Conservation (phyloP, 2,113 vertebrate species). For the Scalopus aquaticus region DNA sequence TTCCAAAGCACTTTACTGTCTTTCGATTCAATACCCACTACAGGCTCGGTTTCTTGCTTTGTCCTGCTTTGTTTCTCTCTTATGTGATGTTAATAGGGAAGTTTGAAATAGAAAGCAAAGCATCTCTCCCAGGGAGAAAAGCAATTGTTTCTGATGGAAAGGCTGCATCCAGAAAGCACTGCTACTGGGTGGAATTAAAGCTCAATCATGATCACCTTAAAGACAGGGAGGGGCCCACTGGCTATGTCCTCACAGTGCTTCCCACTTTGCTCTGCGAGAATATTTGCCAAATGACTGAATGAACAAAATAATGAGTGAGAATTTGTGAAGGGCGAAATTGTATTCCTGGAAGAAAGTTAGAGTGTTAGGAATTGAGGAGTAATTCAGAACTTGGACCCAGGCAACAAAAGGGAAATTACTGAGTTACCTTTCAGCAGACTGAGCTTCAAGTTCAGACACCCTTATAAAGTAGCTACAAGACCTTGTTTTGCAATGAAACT, state of each 20-base stretch:
- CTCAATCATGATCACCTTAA: not conserved
- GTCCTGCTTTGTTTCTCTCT: not conserved
- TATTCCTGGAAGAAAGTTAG: not conserved
- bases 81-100: not conserved
- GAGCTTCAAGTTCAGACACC: not conserved
- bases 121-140: not conserved
- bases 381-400: not conserved
- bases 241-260: not conserved
- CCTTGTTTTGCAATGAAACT: not conserved
- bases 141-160: not conserved
- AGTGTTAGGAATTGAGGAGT: not conserved
- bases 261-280: not conserved
- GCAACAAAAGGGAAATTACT: not conserved
- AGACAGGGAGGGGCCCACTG: too few species aligned
- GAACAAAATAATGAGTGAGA: not conserved
- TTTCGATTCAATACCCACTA: not conserved
- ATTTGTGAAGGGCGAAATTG: not conserved
- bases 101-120: not conserved
- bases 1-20: not conserved
- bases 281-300: not conserved
- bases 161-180: not conserved
- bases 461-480: not conserved
- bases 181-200: not conserved
- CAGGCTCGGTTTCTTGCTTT: not conserved
- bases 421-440: not conserved